phyloP scores from a whole-genome alignment of 2,113 vertebrate species.

The Nibea coibor region DNA sequence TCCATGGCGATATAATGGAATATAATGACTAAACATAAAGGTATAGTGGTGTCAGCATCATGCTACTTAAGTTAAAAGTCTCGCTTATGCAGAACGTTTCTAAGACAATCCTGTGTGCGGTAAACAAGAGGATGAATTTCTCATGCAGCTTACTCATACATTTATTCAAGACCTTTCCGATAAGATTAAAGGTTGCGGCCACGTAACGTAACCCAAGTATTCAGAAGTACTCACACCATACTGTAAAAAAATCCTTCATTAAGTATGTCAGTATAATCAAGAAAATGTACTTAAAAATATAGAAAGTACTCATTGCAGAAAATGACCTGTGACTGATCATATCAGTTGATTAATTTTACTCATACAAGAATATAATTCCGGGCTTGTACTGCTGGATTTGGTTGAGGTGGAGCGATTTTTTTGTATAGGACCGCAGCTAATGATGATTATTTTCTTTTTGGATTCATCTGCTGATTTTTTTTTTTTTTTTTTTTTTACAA shows the following conservation, averaged over 20 bases:
- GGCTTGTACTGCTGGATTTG: no score
- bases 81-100: not conserved
- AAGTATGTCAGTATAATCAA: not conserved
- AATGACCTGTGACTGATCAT: not conserved
- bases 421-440: no score
- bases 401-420: no score
- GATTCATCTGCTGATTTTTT: no score
- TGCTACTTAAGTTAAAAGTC: not conserved
- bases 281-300: not conserved
- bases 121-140: constrained; percentile 1
- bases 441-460: no score
- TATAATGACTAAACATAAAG: not conserved
- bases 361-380: no score
- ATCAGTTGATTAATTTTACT: no score
- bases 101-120: not conserved
- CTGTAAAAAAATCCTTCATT: no score
- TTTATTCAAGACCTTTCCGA: not conserved
- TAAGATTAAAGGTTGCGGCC: not conserved
- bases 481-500: no score
- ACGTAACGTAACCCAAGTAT: not conserved
- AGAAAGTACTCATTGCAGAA: not conserved
- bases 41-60: not conserved
- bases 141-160: not conserved
- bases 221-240: not conserved
- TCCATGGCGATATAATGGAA: not conserved